A percentile compares a stretch with the other conserved stretches of the same genome.
Conservation (phyloP, 2,888 invertebrate genomes). For the Drosophila leonis region DNA sequence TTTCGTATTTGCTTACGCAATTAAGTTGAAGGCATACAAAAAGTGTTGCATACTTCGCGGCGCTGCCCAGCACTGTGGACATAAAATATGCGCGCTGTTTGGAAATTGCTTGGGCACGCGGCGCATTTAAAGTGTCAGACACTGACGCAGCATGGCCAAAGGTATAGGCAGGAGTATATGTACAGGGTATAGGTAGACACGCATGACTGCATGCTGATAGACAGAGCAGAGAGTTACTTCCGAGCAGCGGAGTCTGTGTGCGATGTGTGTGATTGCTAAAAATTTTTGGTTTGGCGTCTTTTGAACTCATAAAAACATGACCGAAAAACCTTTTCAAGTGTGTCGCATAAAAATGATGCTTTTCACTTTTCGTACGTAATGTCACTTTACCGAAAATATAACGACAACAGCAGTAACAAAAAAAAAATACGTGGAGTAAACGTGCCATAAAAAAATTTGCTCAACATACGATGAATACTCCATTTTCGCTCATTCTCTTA, state of each 20-base stretch:
- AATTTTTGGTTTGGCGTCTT: slow-evolving; percentile 26
- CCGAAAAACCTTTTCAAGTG: slow-evolving; percentile 46
- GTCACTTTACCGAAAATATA: slow-evolving; percentile 38
- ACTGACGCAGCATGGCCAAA: background rate
- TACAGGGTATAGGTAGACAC: slow-evolving; percentile 20
- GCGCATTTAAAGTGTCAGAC: slow-evolving; percentile 26
- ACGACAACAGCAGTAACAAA: background rate
- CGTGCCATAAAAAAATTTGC: slow-evolving; percentile 28
- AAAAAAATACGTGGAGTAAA: slow-evolving; percentile 4
- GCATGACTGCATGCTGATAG: slow-evolving; percentile 66
- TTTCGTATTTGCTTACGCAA: slow-evolving; percentile 41
- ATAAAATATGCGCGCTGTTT: slow-evolving; percentile 55
- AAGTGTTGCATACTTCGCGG: slow-evolving; percentile 48
- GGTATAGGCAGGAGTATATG: slow-evolving; percentile 9
- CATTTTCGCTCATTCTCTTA: too few species aligned
- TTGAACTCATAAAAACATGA: slow-evolving; percentile 49
- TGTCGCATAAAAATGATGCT: slow-evolving; percentile 53
- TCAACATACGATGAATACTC: slow-evolving; percentile 13
- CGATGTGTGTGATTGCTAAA: too few species aligned
- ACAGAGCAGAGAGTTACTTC: slow-evolving; percentile 11
- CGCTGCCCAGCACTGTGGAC: slow-evolving; percentile 26
- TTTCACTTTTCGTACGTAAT: slow-evolving; percentile 49
- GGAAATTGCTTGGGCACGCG: slow-evolving; percentile 33
- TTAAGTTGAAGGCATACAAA: slow-evolving; percentile 40
- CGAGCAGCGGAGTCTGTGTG: background rate